Percentiles rank a stretch among this genome's conserved stretches.
Conservation (phyloP, 2,888 invertebrate species). For the Nysson spinosus region DNA sequence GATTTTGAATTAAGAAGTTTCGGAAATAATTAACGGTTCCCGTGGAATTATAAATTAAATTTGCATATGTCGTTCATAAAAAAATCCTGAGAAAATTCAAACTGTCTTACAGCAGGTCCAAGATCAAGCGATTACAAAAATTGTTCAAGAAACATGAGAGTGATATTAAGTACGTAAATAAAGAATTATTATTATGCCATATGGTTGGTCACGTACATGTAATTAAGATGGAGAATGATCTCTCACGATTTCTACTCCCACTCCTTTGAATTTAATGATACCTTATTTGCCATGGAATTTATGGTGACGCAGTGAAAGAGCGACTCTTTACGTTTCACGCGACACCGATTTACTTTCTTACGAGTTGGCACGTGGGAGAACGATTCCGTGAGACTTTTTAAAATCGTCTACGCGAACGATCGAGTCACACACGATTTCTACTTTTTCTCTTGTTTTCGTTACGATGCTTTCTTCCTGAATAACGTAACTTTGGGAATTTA, state of each 20-base stretch:
- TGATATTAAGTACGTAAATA: conserved; percentile 5
- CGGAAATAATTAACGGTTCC: no score
- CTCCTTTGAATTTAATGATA: conserved; percentile 22
- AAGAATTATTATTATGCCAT: neutral
- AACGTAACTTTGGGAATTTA: neutral
- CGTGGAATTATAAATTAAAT: no score
- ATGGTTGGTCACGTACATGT: conserved; percentile 24
- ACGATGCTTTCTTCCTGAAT: conserved; percentile 19
- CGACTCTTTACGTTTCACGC: no score
- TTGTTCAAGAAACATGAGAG: no score
- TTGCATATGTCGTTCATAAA: no score
- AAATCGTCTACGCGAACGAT: conserved; percentile 18
- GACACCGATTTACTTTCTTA: conserved; percentile 45
- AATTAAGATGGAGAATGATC: conserved; percentile 33
- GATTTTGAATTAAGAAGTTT: no score
- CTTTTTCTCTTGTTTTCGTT: neutral
- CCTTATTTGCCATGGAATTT: conserved; percentile 22
- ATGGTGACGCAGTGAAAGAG: conserved; percentile 16
- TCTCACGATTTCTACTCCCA: conserved; percentile 52
- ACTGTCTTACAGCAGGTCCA: no score
- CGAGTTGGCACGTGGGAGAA: conserved; percentile 21
- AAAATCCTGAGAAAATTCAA: no score
- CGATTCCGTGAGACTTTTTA: conserved; percentile 1
- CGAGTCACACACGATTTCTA: conserved; percentile 26
- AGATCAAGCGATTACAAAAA: no score